Evolutionary conservation across 1,140 invertebrate species (phyloP).

Genomic region (Paraescarpia echinospica): DNA sequence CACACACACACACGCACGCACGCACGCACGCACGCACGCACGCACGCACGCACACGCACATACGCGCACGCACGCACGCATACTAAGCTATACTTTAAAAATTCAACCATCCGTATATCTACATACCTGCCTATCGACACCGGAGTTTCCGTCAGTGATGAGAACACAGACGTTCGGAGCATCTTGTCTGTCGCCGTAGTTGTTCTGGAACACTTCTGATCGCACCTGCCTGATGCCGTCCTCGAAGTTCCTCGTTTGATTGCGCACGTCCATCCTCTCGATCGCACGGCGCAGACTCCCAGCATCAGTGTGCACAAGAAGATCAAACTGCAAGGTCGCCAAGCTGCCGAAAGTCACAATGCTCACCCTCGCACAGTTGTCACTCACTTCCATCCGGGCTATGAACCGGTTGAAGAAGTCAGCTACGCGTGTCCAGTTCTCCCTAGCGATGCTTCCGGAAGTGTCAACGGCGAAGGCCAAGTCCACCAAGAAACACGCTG

Average conservation of each 20-base stretch:
- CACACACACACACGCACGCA: too few relatives aligned
- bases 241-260: neutral
- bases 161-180: neutral
- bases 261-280: neutral
- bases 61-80: too few relatives aligned
- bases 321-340: neutral
- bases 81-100: too few relatives aligned
- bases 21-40: too few relatives aligned
- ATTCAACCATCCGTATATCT: neutral
- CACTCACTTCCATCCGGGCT: neutral
- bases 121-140: neutral
- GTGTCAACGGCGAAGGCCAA: conserved; percentile 23
- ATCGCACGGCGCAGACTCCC: neutral
- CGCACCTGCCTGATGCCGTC: neutral
- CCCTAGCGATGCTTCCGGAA: conserved; percentile 18
- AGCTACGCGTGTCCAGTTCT: conserved; percentile 23
- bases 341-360: neutral
- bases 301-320: neutral
- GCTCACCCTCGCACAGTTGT: neutral
- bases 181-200: neutral
- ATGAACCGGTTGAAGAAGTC: conserved; percentile 22
- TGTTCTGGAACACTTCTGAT: neutral
- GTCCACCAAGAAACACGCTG: conserved; percentile 16
- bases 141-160: neutral
- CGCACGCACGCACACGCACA: too few relatives aligned